Conservation (phyloP, 35 echinoderm and acorn worm genomes). For the Anneissia japonica region DNA sequence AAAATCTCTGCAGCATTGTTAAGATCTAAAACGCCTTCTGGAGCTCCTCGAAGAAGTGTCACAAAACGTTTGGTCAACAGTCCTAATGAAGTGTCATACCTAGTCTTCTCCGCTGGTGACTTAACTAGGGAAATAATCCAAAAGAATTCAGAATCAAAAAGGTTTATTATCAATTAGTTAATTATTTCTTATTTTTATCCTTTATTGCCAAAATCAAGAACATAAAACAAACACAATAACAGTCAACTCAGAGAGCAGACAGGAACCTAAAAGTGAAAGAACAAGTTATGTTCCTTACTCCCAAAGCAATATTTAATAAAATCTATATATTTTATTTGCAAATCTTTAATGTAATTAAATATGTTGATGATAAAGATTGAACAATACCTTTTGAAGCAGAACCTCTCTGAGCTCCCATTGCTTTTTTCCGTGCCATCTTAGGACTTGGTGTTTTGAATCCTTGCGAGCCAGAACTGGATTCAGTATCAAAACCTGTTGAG, state of each 20-base stretch:
- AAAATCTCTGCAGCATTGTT: constrained; percentile 87
- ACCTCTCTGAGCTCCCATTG: constrained; percentile 46
- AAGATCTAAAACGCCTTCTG: constrained; percentile 82
- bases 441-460: constrained; percentile 92
- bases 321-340: neutral
- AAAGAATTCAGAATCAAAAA: neutral
- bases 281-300: too few species aligned
- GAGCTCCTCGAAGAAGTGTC: constrained; percentile 70
- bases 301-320: too few species aligned
- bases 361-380: neutral
- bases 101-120: constrained; percentile 86
- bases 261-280: too few species aligned
- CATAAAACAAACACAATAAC: too few species aligned
- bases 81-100: constrained; percentile 96
- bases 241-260: too few species aligned
- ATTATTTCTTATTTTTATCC: too few species aligned
- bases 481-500: constrained; percentile 2
- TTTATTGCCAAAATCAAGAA: too few species aligned
- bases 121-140: constrained; percentile 7
- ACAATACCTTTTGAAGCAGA: neutral
- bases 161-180: too few species aligned
- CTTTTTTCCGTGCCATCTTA: constrained; percentile 53
- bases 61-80: constrained; percentile 97
- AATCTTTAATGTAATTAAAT: neutral
- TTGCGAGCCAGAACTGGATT: neutral